These are phyloP conservation scores for Squalus acanthias DNA, from an alignment of 2,797 vertebrate species.

Conservation along the genomic window DNA sequence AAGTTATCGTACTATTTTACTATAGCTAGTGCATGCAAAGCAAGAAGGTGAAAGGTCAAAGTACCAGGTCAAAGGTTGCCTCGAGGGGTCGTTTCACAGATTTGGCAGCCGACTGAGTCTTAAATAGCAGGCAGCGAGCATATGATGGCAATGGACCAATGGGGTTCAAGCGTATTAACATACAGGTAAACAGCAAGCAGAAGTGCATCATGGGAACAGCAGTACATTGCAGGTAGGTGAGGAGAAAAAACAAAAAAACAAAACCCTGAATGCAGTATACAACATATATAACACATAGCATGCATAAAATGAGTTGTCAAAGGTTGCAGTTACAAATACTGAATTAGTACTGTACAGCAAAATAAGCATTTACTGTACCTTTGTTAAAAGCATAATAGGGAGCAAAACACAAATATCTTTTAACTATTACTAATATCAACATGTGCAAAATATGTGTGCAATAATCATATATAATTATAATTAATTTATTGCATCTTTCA, in stretches of 20 bases:
- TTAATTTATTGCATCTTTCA: slow-evolving; percentile 26
- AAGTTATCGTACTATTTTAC: slow-evolving; percentile 32
- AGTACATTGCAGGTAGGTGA: slow-evolving; percentile 99
- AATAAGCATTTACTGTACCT: slow-evolving; percentile 80
- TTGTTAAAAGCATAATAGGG: slow-evolving; percentile 79
- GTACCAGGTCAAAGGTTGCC: slow-evolving; percentile 87
- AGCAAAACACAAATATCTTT: slow-evolving; percentile 73
- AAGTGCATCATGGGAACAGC: slow-evolving; percentile 99
- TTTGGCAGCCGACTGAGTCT: slow-evolving; percentile 99
- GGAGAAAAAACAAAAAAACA: slow-evolving; percentile 83
- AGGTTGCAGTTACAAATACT: slow-evolving; percentile 79
- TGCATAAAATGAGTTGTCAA: slow-evolving; percentile 89
- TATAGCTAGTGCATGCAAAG: slow-evolving; percentile 82
- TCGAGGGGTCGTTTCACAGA: slow-evolving; percentile 99
- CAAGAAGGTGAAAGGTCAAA: slow-evolving; percentile 99
- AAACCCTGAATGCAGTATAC: slow-evolving; percentile 98
- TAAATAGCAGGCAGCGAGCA: slow-evolving; percentile 99
- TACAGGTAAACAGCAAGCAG: slow-evolving; percentile 99
- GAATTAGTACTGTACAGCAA: slow-evolving; percentile 81
- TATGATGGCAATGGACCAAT: slow-evolving; percentile 99
- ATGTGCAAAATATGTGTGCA: slow-evolving; percentile 6
- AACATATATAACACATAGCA: slow-evolving; percentile 97
- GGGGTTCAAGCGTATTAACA: slow-evolving; percentile 99
- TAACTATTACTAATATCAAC: slow-evolving; percentile 46
- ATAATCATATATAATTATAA: slow-evolving; percentile 8